phyloP scores from a whole-genome alignment of 2,113 vertebrate species.

The Micromys minutus region DNA sequence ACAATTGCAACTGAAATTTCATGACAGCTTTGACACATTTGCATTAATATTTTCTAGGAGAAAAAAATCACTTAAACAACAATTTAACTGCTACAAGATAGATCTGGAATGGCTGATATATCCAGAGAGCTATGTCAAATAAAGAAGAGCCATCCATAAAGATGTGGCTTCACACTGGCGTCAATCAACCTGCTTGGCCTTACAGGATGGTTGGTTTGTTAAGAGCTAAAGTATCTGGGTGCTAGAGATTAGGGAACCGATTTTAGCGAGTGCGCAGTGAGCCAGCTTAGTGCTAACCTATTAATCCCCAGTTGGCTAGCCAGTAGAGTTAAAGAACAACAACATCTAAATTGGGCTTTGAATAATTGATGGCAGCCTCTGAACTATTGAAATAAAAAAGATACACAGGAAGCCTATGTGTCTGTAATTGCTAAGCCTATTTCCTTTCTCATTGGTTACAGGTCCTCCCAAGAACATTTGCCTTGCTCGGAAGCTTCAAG shows the following conservation, averaged over 20 bases:
- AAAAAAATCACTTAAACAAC: conserved; percentile 67
- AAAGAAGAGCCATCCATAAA: conserved; percentile 54
- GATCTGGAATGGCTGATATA: conserved; percentile 12
- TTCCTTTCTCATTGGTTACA: conserved; percentile 23
- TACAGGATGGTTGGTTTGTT: conserved; percentile 79
- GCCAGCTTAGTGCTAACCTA: conserved; percentile 70
- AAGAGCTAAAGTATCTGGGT: conserved; percentile 79
- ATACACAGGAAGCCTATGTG: conserved; percentile 42
- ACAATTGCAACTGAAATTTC: conserved; percentile 68
- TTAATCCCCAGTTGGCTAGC: conserved; percentile 79
- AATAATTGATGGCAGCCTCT: conserved; percentile 80
- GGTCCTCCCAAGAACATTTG: conserved; percentile 16
- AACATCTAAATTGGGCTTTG: conserved; percentile 80
- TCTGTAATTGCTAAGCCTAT: conserved; percentile 36
- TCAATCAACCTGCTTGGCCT: conserved; percentile 71
- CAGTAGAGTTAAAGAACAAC: conserved; percentile 83
- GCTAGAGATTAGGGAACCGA: conserved; percentile 72
- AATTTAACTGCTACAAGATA: conserved; percentile 59
- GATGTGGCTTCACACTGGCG: conserved; percentile 59
- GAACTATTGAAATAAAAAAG: conserved; percentile 73
- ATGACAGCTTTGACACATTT: conserved; percentile 75
- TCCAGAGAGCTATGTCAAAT: conserved; percentile 6
- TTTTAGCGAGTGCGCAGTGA: conserved; percentile 62
- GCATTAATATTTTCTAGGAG: conserved; percentile 69
- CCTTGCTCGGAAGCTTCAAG: conserved; percentile 61